Conservation (phyloP, 2,888 invertebrate genomes). For the Cantharis rustica region DNA sequence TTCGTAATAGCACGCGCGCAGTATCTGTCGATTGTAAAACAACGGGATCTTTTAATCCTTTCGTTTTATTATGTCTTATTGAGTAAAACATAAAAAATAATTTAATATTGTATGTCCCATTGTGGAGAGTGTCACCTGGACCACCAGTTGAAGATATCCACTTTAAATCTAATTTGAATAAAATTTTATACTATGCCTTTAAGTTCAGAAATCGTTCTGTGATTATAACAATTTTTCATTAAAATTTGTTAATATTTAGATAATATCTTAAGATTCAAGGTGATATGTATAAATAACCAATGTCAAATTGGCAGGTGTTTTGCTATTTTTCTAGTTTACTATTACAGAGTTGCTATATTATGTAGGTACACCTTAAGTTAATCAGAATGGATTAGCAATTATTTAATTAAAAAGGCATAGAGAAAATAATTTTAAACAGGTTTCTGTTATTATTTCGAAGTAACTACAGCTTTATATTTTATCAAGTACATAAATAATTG, state of each 20-base stretch:
- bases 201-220: not conserved
- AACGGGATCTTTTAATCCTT: not conserved
- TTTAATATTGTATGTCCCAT: not conserved
- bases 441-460: not conserved
- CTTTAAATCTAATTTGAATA: not conserved
- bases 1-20: not conserved
- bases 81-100: not conserved
- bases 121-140: not conserved
- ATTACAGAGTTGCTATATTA: not conserved
- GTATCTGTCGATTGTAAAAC: not conserved
- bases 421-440: not conserved
- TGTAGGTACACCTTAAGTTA: not conserved
- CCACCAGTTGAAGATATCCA: not conserved
- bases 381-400: not conserved
- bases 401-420: not conserved
- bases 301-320: constrained; percentile 1
- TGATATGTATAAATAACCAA: constrained; percentile 1
- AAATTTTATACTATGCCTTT: not conserved
- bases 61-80: not conserved
- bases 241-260: constrained; percentile 24
- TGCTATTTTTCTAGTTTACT: not conserved
- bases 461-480: no score
- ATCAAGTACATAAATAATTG: no score
- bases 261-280: constrained; percentile 11
- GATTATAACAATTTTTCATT: constrained; percentile 15